Evolutionary conservation across 2,113 vertebrate genomes (phyloP).

Genomic region (Gallinago media): DNA sequence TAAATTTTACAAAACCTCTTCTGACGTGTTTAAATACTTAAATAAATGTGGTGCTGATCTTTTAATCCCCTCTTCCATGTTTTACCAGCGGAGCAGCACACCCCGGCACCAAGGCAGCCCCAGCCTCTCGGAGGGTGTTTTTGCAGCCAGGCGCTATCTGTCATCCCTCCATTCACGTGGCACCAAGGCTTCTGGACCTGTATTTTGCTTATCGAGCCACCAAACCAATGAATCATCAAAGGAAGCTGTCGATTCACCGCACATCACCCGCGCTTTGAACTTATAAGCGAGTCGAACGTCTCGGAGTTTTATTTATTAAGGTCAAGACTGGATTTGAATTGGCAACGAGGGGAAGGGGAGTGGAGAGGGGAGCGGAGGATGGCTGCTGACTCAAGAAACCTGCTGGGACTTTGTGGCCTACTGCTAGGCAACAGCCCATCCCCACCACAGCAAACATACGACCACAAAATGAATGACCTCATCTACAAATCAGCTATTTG

Average conservation of each 20-base stretch:
- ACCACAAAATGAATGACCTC: constrained; percentile 79
- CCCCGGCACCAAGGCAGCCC: neutral
- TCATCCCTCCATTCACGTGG: neutral
- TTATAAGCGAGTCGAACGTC: neutral
- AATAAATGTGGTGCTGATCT: constrained; percentile 11
- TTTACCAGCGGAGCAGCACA: neutral
- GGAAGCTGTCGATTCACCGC: constrained; percentile 3
- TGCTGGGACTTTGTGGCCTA: constrained; percentile 75
- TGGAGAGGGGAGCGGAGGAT: constrained; percentile 27
- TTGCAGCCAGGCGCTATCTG: neutral
- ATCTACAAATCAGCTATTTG: constrained; percentile 83
- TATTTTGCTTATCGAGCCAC: neutral
- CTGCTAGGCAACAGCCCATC: constrained; percentile 80
- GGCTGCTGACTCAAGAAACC: constrained; percentile 77
- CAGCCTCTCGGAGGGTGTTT: neutral
- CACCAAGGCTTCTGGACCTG: neutral
- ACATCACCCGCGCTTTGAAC: constrained; percentile 31
- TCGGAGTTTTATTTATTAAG: constrained; percentile 60
- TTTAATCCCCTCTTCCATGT: constrained; percentile 2
- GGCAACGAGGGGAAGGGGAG: constrained; percentile 35
- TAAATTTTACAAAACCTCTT: neutral
- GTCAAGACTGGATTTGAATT: constrained; percentile 59
- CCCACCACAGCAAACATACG: constrained; percentile 72
- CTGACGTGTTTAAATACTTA: neutral
- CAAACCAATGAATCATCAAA: constrained; percentile 30